A percentile compares a stretch with the other conserved stretches of the same genome.
Evolutionary conservation across 2,888 invertebrate genomes (phyloP).

Genomic region (Tetheella fluctuosa): DNA sequence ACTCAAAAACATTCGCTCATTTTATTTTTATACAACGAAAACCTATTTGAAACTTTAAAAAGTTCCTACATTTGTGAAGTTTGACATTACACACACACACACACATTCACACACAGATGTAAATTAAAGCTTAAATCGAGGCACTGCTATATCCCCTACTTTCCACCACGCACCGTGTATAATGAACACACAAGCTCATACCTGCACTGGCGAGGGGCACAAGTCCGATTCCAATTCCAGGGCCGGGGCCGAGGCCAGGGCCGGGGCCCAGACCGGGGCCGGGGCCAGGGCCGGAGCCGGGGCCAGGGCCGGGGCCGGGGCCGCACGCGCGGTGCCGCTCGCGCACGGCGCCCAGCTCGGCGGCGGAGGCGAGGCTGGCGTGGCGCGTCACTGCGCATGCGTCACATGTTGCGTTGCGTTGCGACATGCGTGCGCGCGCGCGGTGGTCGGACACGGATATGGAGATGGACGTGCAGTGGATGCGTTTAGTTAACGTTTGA

Average conservation of each 20-base stretch:
- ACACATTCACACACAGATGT: no score
- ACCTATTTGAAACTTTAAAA: no score
- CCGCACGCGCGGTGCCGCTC: slow-evolving; percentile 54
- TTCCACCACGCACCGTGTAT: not conserved
- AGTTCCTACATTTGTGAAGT: no score
- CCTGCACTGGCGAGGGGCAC: slow-evolving; percentile 2
- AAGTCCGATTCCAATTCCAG: slow-evolving; percentile 20
- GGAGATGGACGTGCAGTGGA: slow-evolving; percentile 21
- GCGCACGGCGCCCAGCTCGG: slow-evolving; percentile 60
- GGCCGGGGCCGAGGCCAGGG: slow-evolving; percentile 22
- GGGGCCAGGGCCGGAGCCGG: slow-evolving; percentile 38
- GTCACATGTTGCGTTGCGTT: slow-evolving; percentile 40
- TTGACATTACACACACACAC: no score
- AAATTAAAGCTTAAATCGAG: no score
- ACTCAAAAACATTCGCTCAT: no score
- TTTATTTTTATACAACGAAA: no score
- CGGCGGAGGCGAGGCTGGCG: slow-evolving; percentile 71
- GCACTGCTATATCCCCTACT: not conserved
- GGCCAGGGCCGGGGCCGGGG: slow-evolving; percentile 63
- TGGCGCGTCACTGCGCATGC: slow-evolving; percentile 81
- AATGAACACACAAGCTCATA: slow-evolving; percentile 14
- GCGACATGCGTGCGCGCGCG: slow-evolving; percentile 36
- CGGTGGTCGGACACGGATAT: slow-evolving; percentile 31
- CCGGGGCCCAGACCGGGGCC: slow-evolving; percentile 59
- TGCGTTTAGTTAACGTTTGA: not conserved